Base-by-base conservation (phyloP, 2,113 vertebrate species). In the Percina caprodes region DNA sequence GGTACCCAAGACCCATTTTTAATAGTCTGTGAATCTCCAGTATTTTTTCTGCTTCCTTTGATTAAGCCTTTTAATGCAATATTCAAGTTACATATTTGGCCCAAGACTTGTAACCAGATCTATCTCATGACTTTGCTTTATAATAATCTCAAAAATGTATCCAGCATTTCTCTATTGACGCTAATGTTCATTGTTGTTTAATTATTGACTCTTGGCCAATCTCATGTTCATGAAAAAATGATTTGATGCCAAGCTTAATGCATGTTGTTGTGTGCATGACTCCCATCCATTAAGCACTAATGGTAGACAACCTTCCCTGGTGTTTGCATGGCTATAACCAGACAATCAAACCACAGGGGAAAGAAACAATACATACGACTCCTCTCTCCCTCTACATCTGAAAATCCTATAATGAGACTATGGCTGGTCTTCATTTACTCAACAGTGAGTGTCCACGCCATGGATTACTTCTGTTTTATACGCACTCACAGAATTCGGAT, bases 241-340 rank as follows among this genome's bases (percentile, higher is more conserved):
- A 59, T 85, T 71, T 58, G 33, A n/a, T 77, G 49, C 24, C 14
- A 0, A 26, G 68, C 52, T 56, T 60, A 74, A 83, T 74, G 79
- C 55, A 42, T 24, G 59, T 45, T 69, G 73, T 65, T 75, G 76
- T 83, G 55, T 73, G 58, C 71, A 48, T 74, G 79, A 80, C 69
- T 68, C 54, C 62, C 21, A 54, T 76, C 59, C 68, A 82, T 88
- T 86, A 83, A 62, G 59, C 79, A 33, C 56, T 81, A 77, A 80
- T 76, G 61, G 71, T n/a, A 30, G 70, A 72, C 48, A 33, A 76
- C 26, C 70, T 72, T 52, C 4, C 19, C 46, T 35, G 60, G 21
- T 62, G 48, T 67, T 71, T 70, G 46, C 60, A 14, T 5, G 54
- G 66, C 60, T 61, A 14, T 51, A 55, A 61, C 9, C 11, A 72